Evolutionary conservation across 2,113 vertebrate genomes (phyloP).

Genomic region (Arizona elegans): DNA sequence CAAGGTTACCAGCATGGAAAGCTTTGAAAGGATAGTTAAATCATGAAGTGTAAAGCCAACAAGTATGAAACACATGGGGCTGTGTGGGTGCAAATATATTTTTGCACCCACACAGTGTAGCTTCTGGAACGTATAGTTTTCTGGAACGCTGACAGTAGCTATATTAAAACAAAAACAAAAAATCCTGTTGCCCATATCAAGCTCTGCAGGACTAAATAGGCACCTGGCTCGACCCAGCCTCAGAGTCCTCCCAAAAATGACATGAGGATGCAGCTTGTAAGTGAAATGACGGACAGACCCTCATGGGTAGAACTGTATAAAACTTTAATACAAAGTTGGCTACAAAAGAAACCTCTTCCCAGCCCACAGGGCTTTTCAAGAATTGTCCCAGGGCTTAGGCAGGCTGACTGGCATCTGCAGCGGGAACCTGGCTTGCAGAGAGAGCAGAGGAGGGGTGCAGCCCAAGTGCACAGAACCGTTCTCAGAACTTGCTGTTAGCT

Average conservation of each 20-base stretch:
- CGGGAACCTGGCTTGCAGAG: not conserved
- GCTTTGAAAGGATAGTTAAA: not conserved
- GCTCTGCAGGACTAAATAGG: not conserved
- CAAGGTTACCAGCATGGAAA: not conserved
- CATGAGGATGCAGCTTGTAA: not conserved
- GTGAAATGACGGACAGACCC: not conserved
- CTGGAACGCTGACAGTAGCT: too few relatives aligned
- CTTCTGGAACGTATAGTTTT: too few relatives aligned
- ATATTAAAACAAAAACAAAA: not conserved
- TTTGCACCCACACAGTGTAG: too few relatives aligned
- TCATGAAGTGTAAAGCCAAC: not conserved
- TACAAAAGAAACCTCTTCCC: not conserved
- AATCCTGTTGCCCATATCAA: not conserved
- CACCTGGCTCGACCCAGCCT: not conserved
- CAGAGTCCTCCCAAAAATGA: not conserved
- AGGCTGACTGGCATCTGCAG: not conserved
- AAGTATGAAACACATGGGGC: not conserved
- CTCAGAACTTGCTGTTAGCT: not conserved
- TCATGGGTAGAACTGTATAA: slow-evolving; percentile 40
- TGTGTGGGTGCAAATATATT: not conserved
- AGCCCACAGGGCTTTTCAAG: not conserved
- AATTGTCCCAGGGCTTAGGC: not conserved
- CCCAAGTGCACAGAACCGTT: not conserved
- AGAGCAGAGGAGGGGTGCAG: not conserved
- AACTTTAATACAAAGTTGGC: slow-evolving; percentile 58